phyloP scores from a whole-genome alignment of 2,113 vertebrate species.

The Pseudorectes ferrugineus region DNA sequence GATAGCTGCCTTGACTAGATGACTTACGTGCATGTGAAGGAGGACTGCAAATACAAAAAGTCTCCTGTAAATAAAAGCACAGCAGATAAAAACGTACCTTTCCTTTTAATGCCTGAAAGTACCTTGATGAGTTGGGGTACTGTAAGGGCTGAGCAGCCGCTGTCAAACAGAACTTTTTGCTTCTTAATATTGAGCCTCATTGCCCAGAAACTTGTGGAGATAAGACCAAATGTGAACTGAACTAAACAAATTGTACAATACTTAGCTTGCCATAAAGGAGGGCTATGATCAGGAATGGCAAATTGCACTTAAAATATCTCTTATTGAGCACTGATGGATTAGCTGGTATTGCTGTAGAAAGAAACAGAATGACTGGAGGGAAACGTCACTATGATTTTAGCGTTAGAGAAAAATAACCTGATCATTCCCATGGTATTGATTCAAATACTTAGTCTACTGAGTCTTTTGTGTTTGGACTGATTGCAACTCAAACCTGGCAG shows the following conservation, averaged over 20 bases:
- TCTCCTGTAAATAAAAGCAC: neutral
- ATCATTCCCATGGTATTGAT: neutral
- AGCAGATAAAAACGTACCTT: neutral
- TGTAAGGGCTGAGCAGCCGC: neutral
- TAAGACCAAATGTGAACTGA: neutral
- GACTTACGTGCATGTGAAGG: neutral
- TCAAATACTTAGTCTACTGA: neutral
- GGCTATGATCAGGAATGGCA: neutral
- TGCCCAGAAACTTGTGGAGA: neutral
- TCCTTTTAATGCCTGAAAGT: neutral
- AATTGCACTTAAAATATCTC: neutral
- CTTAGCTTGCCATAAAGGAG: neutral
- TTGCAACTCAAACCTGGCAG: neutral
- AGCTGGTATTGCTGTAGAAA: neutral
- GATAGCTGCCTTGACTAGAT: neutral
- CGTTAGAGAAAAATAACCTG: neutral
- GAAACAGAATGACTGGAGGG: neutral
- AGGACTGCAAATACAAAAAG: neutral
- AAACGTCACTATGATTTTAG: neutral
- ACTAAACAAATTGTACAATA: neutral
- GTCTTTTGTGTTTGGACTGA: neutral
- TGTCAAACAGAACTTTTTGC: neutral
- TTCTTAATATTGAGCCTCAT: neutral
- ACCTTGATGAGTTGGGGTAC: neutral
- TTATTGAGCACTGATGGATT: neutral